Base-by-base conservation (phyloP, 2,113 vertebrate species). In the Eclectus roratus region DNA sequence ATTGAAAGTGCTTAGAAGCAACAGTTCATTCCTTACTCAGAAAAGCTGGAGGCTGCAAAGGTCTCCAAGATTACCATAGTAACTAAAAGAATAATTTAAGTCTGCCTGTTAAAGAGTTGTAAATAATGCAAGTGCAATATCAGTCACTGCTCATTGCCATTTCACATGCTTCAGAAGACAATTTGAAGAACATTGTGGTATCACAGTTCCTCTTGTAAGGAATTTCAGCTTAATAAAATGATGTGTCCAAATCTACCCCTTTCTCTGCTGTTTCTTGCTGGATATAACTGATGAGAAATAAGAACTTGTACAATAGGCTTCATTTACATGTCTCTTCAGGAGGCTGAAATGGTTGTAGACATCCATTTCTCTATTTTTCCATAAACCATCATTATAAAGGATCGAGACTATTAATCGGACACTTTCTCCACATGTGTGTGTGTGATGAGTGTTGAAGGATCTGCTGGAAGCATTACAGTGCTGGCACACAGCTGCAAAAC, bases 41-140 rank as follows among this genome's bases (percentile, higher is more conserved):
- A 93, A 93, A 91, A 97, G 80, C 93, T 96, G 86, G 65, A 92
- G 85, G 94, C 92, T 96, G 85, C 41, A 93, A 88, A 96, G 88
- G 92, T 97, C 94, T 96, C 73, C 65, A 58, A 52, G 83, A 96
- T 97, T 97, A 90, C 93, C 93, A 96, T 96, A 96, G 96, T 96
- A 95, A 96, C 96, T 95, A 94, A 94, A 93, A 87, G 92, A 96
- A 96, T 93, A 88, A 94, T 94, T 95, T 92, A 89, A 95, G 84
- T 88, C 80, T 89, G 89, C 73, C 94, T 96, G 85, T 93, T 92
- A 91, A 94, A 87, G 80, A 91, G 55, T 89, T 93, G 96, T 96
- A 96, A 96, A 96, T 93, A 96, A 93, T 94, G 86, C 83, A 96
- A 92, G 49, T 18, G 24, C 84, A 82, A 44, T 95, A 93, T 85